phyloP scores from a whole-genome alignment of 1,140 invertebrate species.

The Mactra quadrangularis region DNA sequence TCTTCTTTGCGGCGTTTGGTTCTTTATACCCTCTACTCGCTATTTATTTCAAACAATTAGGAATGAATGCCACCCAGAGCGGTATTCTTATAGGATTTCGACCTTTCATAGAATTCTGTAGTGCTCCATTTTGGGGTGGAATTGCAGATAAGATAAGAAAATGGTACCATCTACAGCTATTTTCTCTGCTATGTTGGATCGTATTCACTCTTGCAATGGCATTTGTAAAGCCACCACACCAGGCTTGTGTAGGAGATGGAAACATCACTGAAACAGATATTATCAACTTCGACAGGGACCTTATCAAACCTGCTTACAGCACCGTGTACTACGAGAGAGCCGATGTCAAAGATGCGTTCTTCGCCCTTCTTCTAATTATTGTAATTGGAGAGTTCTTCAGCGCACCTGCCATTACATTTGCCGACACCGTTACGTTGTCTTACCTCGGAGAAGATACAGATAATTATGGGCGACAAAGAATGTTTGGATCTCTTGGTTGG shows the following conservation, averaged over 20 bases:
- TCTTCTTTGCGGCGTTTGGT: slow-evolving; percentile 99
- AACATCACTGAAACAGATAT: slow-evolving; percentile 86
- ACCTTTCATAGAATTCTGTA: slow-evolving; percentile 98
- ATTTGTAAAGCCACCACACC: slow-evolving; percentile 95
- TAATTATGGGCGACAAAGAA: slow-evolving; percentile 97
- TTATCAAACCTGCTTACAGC: slow-evolving; percentile 96
- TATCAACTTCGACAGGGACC: slow-evolving; percentile 87
- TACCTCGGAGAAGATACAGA: slow-evolving; percentile 93
- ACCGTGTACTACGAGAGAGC: slow-evolving; percentile 94
- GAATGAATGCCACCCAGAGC: slow-evolving; percentile 98
- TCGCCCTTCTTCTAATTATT: slow-evolving; percentile 91
- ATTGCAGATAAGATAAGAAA: slow-evolving; percentile 90
- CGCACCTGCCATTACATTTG: slow-evolving; percentile 98
- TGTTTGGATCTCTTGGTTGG: slow-evolving; percentile 99
- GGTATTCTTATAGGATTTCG: slow-evolving; percentile 90
- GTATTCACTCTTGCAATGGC: slow-evolving; percentile 97
- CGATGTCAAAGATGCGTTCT: slow-evolving; percentile 98
- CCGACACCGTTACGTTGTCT: slow-evolving; percentile 90
- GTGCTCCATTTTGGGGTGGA: slow-evolving; percentile 98
- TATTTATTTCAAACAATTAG: slow-evolving; percentile 99
- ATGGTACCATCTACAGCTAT: slow-evolving; percentile 91
- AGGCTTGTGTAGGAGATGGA: slow-evolving; percentile 85
- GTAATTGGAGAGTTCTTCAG: slow-evolving; percentile 99
- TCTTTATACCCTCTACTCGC: slow-evolving; percentile 99
- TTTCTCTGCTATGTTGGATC: slow-evolving; percentile 96